Base-by-base conservation (phyloP, 2,888 invertebrate species). In the Lasioglossum morio region DNA sequence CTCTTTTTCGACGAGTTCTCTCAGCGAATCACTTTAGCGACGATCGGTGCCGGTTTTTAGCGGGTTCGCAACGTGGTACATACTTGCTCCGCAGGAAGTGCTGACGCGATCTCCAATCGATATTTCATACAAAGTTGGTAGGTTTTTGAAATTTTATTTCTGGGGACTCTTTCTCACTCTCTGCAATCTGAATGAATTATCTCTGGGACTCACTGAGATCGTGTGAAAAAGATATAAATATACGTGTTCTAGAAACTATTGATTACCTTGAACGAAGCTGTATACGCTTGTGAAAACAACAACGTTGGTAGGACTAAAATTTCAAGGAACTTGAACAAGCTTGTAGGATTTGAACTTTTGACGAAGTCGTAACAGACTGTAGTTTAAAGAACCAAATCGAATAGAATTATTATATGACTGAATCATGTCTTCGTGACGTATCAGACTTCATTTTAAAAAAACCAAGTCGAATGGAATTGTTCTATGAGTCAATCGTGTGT, bases 1-100 rank as follows among this genome's bases (percentile, higher is more conserved):
- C 10, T n/a, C 53, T 53, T 10, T 10, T 8, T 23, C 53, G 53
- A 53, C 53, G 23, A 23, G 53, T 53, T 53, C 53, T 23, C 53
- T 23, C 23, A 23, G 23, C 43, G 43, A 12, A 3, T 43, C 43
- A 12, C 43, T 43, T 43, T n/a, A 10, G 53, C 53, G 23, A n/a
- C n/a, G 53, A 53, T 53, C 53, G 53, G n/a, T 53, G 53, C 53
- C 53, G 53, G 53, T 53, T 53, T 53, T 53, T 53, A 53, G 53
- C 53, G 53, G 23, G n/a, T 10, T n/a, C 1, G 53, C 53, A 23
- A 8, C 1, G 53, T 53, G 53, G 23, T n/a, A n/a, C n/a, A n/a
- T n/a, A 53, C 53, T n/a, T 53, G 53, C 53, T 53, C n/a, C 53
- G 53, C 53, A 53, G 53, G 53, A 53, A 53, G 53, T 53, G 10